A percentile compares a stretch with the other conserved stretches of the same genome.
Evolutionary conservation across 1,140 invertebrate genomes (phyloP).

Genomic region (Latrodectus geometricus): DNA sequence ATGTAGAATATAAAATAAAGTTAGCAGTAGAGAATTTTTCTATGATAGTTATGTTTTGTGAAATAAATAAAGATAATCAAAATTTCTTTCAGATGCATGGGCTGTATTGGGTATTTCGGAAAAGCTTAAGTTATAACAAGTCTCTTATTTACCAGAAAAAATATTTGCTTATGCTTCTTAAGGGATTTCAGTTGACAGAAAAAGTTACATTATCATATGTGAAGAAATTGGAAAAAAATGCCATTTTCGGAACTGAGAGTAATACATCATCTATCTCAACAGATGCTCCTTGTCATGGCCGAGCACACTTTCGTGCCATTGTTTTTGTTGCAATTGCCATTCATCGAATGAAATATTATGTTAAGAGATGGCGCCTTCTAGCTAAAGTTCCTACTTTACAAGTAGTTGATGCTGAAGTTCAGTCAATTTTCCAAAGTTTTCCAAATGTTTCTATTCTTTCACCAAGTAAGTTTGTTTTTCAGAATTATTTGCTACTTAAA

Average conservation of each 20-base stretch:
- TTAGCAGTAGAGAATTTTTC: too few species aligned
- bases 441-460: constrained; percentile 4
- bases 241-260: not conserved
- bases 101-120: constrained; percentile 26
- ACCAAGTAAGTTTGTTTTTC: not conserved
- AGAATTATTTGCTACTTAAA: too few species aligned
- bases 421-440: constrained; percentile 30
- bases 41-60: too few species aligned
- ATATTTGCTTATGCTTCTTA: constrained; percentile 60
- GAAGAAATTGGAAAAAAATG: constrained; percentile 45
- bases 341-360: constrained; percentile 23
- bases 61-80: not conserved
- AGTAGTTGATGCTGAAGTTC: constrained; percentile 23
- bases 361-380: constrained; percentile 12
- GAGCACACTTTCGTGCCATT: constrained; percentile 19
- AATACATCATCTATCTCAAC: not conserved
- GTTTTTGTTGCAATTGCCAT: constrained; percentile 25
- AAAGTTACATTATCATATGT: constrained; percentile 61
- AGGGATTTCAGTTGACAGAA: constrained; percentile 62
- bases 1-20: too few species aligned
- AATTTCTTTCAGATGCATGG: constrained; percentile 27
- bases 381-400: constrained; percentile 32
- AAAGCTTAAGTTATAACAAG: constrained; percentile 29
- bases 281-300: not conserved
- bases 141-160: constrained; percentile 63